phyloP scores from a whole-genome alignment of 53 echinoderm and acorn worm genomes.

The Hippasteria phrygiana region DNA sequence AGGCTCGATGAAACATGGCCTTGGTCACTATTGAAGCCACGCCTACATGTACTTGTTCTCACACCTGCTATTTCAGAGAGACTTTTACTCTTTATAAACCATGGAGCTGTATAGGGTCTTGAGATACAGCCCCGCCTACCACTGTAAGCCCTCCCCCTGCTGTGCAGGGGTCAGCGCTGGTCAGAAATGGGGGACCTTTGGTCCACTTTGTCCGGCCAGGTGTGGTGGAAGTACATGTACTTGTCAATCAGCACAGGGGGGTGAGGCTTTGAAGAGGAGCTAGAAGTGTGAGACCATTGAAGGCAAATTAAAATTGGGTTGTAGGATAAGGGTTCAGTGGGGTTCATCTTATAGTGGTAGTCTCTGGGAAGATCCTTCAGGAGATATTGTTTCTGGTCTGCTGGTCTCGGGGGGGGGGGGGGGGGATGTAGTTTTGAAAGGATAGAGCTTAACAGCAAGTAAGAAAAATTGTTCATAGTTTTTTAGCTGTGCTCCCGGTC shows the following conservation, averaged over 20 bases:
- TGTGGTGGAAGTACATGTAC: not conserved
- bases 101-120: not conserved
- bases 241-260: not conserved
- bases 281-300: not conserved
- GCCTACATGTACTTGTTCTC: too few species aligned
- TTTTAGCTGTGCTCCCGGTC: too few species aligned
- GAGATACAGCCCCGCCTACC: not conserved
- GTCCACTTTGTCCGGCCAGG: slow-evolving; percentile 23
- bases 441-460: too few species aligned
- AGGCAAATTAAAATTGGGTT: not conserved
- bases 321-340: not conserved
- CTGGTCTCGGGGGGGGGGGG: not conserved
- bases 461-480: too few species aligned
- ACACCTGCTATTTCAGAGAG: too few species aligned
- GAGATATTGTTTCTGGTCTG: not conserved
- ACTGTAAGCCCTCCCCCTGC: not conserved
- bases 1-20: too few species aligned
- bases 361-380: not conserved
- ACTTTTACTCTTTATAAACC: not conserved
- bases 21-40: too few species aligned
- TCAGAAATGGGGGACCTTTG: slow-evolving; percentile 37
- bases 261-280: not conserved
- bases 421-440: not conserved
- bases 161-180: slow-evolving; percentile 20
- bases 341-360: not conserved